Evolutionary conservation across 2,113 vertebrate species (phyloP), one percentile per base, ranked within the genome.

Genomic region (Sinocyclocheilus grahami): DNA sequence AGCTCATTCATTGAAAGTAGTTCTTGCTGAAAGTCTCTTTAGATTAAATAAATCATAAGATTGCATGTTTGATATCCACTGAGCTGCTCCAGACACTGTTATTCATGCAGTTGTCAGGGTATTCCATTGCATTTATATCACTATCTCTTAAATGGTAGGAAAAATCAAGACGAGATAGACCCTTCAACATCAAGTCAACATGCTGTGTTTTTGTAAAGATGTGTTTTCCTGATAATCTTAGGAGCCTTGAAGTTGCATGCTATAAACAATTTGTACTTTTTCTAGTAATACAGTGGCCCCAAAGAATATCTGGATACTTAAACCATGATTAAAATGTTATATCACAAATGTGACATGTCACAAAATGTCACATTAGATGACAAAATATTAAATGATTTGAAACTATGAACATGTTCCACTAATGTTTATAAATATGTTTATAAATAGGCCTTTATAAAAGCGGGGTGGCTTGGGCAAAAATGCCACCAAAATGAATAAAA

Each of bases 21-120:
- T 51, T 39, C 62, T 76, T 86, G 67, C 69, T 78, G 80, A 78
- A 78, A 86, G 53, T 55, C 81, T 39, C 51, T 80, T 86, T 81
- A 37, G 76, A 86, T 82, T 27, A 75, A 82, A 88, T 18, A 51
- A 71, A 67, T 62, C 80, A 71, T 85, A 30, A 80, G 83, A 75
- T 85, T 42, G 58, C 65, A 72, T 67, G 60, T 20, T 74, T 78
- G 33, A 55, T 60, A 39, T 67, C 71, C 33, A 11, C 30, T 76
- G 71, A 74, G 69, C 55, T 37, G 39, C 30, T 18, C 83, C 22
- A 62, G 83, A 58, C 30, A 33, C 30, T 33, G 30, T 33, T 33
- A 33, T 78, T 67, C 22, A 65, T 77, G 30, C 18, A 65, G 39
- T 65, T 67, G 83, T 85, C 83, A 37, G 42, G 65, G 58, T 14